A percentile compares a stretch with the other conserved stretches of the same genome.
Conservation (phyloP, 2,888 invertebrate genomes). For the Dasypolia templi region DNA sequence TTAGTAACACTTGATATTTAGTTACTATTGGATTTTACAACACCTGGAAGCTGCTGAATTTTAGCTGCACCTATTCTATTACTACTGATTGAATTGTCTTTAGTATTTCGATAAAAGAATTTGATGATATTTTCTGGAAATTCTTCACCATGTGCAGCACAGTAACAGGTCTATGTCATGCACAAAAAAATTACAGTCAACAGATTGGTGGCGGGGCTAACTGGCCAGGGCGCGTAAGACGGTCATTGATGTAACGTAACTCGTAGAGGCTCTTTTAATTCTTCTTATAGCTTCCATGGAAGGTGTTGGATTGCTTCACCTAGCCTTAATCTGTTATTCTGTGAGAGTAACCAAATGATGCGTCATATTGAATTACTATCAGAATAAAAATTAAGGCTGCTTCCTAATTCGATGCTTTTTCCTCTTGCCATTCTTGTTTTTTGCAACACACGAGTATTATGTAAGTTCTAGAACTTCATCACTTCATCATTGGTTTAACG, state of each 20-base stretch:
- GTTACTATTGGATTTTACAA: not conserved
- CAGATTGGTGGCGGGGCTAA: not conserved
- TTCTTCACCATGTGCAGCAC: not conserved
- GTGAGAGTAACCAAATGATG: not conserved
- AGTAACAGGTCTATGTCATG: not conserved
- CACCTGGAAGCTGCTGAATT: not conserved
- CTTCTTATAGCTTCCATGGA: not conserved
- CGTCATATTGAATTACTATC: not conserved
- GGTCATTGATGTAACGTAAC: not conserved
- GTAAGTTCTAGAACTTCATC: slow-evolving; percentile 15
- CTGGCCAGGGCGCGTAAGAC: not conserved
- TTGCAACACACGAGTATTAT: not conserved
- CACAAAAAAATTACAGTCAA: not conserved
- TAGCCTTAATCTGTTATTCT: slow-evolving; percentile 1
- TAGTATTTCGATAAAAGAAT: not conserved
- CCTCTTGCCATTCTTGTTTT: slow-evolving; percentile 8
- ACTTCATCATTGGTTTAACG: slow-evolving; percentile 13
- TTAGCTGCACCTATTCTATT: not conserved
- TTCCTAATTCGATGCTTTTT: not conserved
- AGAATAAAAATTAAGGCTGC: not conserved
- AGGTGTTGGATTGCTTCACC: not conserved
- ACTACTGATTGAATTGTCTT: not conserved
- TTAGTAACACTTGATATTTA: too few species aligned
- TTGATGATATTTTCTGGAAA: not conserved
- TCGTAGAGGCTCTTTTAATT: not conserved